Evolutionary conservation across 2,888 invertebrate species (phyloP).

Genomic region (Entomobrya proxima): DNA sequence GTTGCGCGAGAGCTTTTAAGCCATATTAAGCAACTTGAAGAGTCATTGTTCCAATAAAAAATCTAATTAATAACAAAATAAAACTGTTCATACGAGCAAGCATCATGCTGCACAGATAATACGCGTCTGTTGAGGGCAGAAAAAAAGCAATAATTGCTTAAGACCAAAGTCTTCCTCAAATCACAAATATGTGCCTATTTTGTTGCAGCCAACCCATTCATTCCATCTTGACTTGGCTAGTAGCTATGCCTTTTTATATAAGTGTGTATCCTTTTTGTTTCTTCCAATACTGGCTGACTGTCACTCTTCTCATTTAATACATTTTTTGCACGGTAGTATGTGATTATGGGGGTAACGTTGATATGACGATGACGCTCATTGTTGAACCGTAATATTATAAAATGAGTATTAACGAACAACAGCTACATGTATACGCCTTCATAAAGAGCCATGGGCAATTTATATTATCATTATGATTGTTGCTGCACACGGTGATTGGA

Average conservation of each 20-base stretch:
- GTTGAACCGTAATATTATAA: neutral
- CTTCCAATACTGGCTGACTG: slow-evolving; percentile 30
- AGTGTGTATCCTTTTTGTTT: neutral
- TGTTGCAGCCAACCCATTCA: neutral
- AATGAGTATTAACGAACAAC: neutral
- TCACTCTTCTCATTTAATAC: slow-evolving; percentile 9
- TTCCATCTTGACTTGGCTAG: neutral
- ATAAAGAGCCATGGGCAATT: slow-evolving; percentile 34
- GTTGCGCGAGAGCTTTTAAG: slow-evolving; percentile 5
- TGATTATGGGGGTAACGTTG: neutral
- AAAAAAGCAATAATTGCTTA: slow-evolving; percentile 2
- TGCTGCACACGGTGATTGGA: neutral
- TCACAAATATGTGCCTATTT: neutral
- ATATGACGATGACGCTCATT: slow-evolving; percentile 28
- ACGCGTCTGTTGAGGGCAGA: neutral
- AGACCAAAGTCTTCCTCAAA: slow-evolving; percentile 19
- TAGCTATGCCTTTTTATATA: neutral
- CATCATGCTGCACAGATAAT: neutral
- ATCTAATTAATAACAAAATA: slow-evolving; percentile 51
- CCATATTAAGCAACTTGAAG: slow-evolving; percentile 54
- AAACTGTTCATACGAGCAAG: neutral
- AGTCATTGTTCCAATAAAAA: slow-evolving; percentile 64
- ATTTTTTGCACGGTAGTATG: neutral
- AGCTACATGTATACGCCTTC: slow-evolving; percentile 39
- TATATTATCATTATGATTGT: neutral